Base-by-base conservation (phyloP, 1,140 invertebrate species). In the Heliconius congener region DNA sequence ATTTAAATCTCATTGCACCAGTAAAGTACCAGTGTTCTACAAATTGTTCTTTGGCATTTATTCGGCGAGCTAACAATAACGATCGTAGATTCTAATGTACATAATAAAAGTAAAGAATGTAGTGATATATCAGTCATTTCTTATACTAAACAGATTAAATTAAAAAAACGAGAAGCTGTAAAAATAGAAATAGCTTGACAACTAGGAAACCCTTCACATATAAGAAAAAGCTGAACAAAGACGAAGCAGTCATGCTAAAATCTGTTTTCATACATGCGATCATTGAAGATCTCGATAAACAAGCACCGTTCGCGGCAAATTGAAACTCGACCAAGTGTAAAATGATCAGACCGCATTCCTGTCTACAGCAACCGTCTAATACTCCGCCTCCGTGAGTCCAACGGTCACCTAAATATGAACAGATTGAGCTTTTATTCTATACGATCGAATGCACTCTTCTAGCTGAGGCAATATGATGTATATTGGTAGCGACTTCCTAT, bases 311-410 rank as follows among this genome's bases (percentile, higher is more conserved):
- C 87, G 88, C 86, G 87, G 89, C 86, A 91, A 93, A 92, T 93
- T 92, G 91, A 91, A 92, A 92, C 78, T 80, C 91, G 91, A 86
- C 90, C 88, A 86, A 92, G 90, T 93, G 92, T 92, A 90, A 93
- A 93, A 93, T 91, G 88, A 92, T 89, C 79, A 81, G 84, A 77
- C 86, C 84, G 86, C 87, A 87, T 90, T 91, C 88, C 88, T 91
- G 89, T 88, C 79, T 87, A 84, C 84, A 74, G 66, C 80, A 80
- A 85, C 86, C 86, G 81, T 86, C 87, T 86, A 87, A 90, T 89
- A 86, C 88, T 85, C 74, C 82, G 82, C 78, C 81, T 84, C 87
- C 85, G 85, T 90, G 84, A 84, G 85, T 87, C 87, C 87, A 84
- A 86, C 87, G 84, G 80, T 88, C 55, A 39, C 66, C 34, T 71